Evolutionary conservation across 2,888 invertebrate genomes (phyloP), one percentile per base, ranked within the genome.

Genomic region (Elmis aenea): DNA sequence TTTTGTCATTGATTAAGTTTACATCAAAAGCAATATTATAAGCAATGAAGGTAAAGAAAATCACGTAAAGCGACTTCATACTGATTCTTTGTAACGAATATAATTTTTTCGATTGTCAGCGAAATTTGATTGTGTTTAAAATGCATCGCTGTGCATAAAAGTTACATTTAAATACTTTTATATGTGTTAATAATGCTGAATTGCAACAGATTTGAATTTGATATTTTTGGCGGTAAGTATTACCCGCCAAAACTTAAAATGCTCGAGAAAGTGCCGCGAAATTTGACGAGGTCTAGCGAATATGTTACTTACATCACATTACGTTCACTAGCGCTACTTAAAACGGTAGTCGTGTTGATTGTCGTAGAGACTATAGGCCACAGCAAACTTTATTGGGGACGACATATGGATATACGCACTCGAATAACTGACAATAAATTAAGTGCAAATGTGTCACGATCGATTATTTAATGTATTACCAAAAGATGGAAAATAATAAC

Each of bases 401-500:
- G 37, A 38, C 38, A 34, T 42, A 42, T 34, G 38, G 38, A 18
- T 8, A 8, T n/a, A n/a, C n/a, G n/a, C n/a, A n/a, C n/a, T n/a
- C n/a, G n/a, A n/a, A n/a, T 18, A 18, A 18, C 18, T 18, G 18
- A 5, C 18, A 18, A 18, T 18, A 6, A 18, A 8, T 8, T 8
- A 18, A 18, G 18, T 18, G 18, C 18, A 5, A 18, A 18, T 18
- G 18, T 18, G 18, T 6, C 8, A 18, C 8, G 18, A n/a, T 18
- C 8, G 8, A 18, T 8, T 6, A 8, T 18, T 5, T 8, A 18
- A 8, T 18, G 8, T 18, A 6, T 18, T 18, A 18, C 12, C 10
- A 12, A 9, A 13, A 26, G 5, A 39, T 43, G 37, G 39, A 39
- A 26, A 26, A 26, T 20, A 36, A 32, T 10, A 64, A 43, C 32